Evolutionary conservation across 2,888 invertebrate genomes (phyloP).

Genomic region (Cataglyphis altisquamis): DNA sequence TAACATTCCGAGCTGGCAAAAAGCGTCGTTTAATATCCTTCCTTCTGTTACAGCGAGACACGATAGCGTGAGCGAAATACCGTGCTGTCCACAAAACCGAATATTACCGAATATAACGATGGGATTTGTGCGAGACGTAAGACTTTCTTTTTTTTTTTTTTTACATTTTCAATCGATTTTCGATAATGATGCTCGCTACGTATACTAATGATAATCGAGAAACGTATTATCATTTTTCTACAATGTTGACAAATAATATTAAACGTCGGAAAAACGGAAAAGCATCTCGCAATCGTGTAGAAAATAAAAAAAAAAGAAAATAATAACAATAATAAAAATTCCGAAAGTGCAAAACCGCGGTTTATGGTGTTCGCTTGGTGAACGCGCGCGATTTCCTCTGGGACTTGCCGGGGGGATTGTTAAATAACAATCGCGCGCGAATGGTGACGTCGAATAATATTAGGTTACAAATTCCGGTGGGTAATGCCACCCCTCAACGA

Average conservation of each 20-base stretch:
- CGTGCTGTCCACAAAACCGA: constrained; percentile 16
- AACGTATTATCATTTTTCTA: not conserved
- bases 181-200: not conserved
- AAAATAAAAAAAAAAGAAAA: not conserved
- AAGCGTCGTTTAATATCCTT: constrained; percentile 45
- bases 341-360: not conserved
- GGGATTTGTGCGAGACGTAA: not conserved
- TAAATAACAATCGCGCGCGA: constrained; percentile 73
- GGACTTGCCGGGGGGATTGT: constrained; percentile 63
- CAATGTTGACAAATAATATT: constrained; percentile 3
- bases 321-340: not conserved
- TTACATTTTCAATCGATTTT: not conserved
- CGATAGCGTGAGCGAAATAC: constrained; percentile 22
- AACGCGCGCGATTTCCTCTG: constrained; percentile 1
- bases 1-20: constrained; percentile 46
- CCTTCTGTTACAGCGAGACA: constrained; percentile 35
- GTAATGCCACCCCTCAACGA: constrained; percentile 65
- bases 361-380: constrained; percentile 14
- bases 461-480: constrained; percentile 76
- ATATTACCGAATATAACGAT: not conserved
- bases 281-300: not conserved
- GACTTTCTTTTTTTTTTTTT: not conserved
- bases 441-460: constrained; percentile 75
- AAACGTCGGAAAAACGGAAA: not conserved
- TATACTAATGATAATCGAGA: not conserved